These are phyloP conservation scores for Pristionchus maxplancki DNA, from an alignment of 2,888 invertebrate genomes.

Conservation along the genomic window DNA sequence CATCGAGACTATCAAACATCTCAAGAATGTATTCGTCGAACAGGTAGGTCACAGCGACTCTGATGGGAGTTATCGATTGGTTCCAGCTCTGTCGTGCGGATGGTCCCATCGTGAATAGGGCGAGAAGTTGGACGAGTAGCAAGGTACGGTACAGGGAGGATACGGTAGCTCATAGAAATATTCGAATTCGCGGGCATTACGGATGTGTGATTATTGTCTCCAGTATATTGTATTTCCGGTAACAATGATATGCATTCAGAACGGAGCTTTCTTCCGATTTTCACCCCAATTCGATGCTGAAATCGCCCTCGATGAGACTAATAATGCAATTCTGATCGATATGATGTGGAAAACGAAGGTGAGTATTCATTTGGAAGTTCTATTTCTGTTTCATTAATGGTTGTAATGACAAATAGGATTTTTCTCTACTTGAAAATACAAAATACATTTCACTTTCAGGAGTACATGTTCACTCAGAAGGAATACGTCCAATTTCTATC, in stretches of 20 bases:
- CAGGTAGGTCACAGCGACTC: neutral
- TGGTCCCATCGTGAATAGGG: constrained; percentile 48
- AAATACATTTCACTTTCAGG: neutral
- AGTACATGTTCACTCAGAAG: constrained; percentile 41
- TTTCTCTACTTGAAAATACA: too few species aligned
- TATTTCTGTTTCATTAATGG: too few species aligned
- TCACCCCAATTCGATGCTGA: constrained; percentile 43
- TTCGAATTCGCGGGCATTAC: too few species aligned
- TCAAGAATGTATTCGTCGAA: constrained; percentile 50
- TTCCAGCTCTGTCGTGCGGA: constrained; percentile 46
- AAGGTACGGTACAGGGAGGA: constrained; percentile 44
- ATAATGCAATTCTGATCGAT: constrained; percentile 36
- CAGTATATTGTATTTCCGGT: too few species aligned
- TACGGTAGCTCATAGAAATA: neutral
- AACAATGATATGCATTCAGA: neutral
- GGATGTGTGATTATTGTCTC: too few species aligned
- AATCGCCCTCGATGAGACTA: constrained; percentile 45
- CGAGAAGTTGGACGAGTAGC: neutral
- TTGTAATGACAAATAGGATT: too few species aligned
- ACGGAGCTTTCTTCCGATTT: constrained; percentile 48
- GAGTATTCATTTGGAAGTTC: too few species aligned
- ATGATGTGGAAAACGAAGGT: constrained; percentile 53
- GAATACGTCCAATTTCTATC: constrained; percentile 18
- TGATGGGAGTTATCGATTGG: neutral
- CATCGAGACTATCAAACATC: constrained; percentile 47